phyloP scores from a whole-genome alignment of 2,113 vertebrate species.

The Psilopsiagon aurifrons region DNA sequence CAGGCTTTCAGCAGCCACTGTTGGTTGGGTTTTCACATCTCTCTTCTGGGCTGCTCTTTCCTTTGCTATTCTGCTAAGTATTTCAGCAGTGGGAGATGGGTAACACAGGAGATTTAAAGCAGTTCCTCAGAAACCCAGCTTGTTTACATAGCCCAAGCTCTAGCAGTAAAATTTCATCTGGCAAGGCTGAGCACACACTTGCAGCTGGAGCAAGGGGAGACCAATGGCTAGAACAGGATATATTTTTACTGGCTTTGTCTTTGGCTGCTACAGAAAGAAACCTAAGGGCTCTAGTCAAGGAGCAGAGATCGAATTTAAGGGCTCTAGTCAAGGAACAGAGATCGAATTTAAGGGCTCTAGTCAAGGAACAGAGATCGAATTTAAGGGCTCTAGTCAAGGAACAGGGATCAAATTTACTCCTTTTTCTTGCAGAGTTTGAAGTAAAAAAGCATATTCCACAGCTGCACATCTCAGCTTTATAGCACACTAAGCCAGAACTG shows the following conservation, averaged over 20 bases:
- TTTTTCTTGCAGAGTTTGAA: slow-evolving; percentile 13
- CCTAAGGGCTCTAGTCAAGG: background rate
- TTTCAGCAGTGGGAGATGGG: fast-evolving
- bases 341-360: no score
- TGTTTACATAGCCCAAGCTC: background rate
- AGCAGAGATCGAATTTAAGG: background rate
- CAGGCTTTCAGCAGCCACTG: background rate
- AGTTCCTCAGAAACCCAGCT: background rate
- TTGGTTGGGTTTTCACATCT: background rate
- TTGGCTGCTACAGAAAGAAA: slow-evolving; percentile 10
- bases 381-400: no score
- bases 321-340: no score
- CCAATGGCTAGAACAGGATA: background rate
- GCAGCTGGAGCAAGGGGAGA: slow-evolving; percentile 2
- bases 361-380: no score
- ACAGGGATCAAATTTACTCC: background rate
- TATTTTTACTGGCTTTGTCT: slow-evolving; percentile 49
- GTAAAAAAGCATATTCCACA: background rate
- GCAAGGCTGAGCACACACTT: background rate
- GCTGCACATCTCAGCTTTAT: fast-evolving
- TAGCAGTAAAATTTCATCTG: background rate
- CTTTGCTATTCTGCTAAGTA: background rate
- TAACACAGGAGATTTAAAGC: background rate
- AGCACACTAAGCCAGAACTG: background rate
- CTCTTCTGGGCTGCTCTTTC: background rate